Evolutionary conservation across 2,113 vertebrate genomes (phyloP), one percentile per base, ranked within the genome.

Genomic region (Pleuronectes platessa): DNA sequence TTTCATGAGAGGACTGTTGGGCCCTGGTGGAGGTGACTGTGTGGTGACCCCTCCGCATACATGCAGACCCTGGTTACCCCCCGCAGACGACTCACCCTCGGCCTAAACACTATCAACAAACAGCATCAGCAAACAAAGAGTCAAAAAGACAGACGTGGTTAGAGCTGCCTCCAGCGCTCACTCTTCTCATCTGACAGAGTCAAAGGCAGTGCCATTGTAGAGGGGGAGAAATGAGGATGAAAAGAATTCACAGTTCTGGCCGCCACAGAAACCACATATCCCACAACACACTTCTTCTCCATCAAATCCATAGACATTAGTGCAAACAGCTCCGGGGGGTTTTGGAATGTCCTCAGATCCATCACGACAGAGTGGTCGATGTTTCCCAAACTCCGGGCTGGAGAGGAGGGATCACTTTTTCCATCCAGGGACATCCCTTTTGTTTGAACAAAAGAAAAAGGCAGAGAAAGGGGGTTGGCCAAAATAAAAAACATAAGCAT

Each of bases 331-430:
- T 86, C 70, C 21, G 31, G 78, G 85, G 85, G 24, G 56, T 66
- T 78, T 79, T 14, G 79, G 89, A 91, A 93, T 88, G 85, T 88
- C 58, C 45, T 49, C 27, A 73, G 79, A 89, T 93, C 82, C 70
- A 91, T 92, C 90, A 87, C 20, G 63, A 65, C 60, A 18, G 53
- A 64, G 59, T 23, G 20, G 20, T 75, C 42, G 56, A 20, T 84
- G 90, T 88, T 92, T 81, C 82, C 71, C 61, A 83, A 88, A 88
- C 82, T 84, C 82, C 11, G 13, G 67, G 65, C 69, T 40, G 27
- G 81, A 58, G 63, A 86, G 37, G 82, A 58, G 63, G 88, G 82
- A 77, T 86, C 60, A 68, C 56, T 51, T 56, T 86, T 70, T 88
- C 71, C 70, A 74, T 45, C 24, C 53, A 75, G 65, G 42, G 54